Conservation (phyloP, 2,888 invertebrate genomes). For the Hofmannophila pseudospretella region DNA sequence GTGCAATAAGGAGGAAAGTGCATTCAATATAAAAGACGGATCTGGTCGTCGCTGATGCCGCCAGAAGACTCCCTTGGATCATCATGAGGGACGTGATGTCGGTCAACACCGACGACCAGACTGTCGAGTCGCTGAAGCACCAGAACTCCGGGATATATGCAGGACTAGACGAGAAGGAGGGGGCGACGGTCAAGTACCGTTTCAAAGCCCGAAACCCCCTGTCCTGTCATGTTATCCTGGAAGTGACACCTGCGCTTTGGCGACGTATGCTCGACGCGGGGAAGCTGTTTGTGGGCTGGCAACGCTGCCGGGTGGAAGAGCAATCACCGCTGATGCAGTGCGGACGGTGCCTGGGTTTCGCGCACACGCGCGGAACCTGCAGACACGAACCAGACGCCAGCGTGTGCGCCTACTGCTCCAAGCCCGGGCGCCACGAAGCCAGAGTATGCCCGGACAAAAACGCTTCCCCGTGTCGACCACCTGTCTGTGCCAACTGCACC, state of each 20-base stretch:
- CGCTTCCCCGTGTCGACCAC: too few species aligned
- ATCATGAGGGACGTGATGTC: not conserved
- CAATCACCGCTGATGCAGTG: conserved; percentile 2
- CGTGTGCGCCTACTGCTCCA: too few species aligned
- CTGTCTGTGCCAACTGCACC: not conserved
- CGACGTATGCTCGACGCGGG: not conserved
- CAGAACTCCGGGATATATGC: not conserved
- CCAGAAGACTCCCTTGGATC: not conserved
- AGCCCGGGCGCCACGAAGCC: too few species aligned
- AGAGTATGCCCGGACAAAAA: too few species aligned
- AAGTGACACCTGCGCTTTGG: not conserved
- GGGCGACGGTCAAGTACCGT: not conserved
- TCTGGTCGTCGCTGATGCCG: too few species aligned
- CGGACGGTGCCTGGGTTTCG: not conserved
- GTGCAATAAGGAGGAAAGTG: too few species aligned
- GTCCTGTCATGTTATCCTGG: not conserved
- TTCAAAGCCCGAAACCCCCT: not conserved
- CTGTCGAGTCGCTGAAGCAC: not conserved
- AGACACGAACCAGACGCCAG: too few species aligned
- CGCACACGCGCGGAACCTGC: too few species aligned
- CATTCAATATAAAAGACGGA: too few species aligned
- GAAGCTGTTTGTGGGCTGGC: not conserved
- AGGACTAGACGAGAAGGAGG: not conserved
- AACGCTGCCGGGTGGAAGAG: not conserved
- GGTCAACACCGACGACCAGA: not conserved